Percentiles rank a stretch among this genome's conserved stretches.
These are phyloP conservation scores for Trissoscelio sp. DNA, from an alignment of 2,888 invertebrate species.

Conservation along the genomic window DNA sequence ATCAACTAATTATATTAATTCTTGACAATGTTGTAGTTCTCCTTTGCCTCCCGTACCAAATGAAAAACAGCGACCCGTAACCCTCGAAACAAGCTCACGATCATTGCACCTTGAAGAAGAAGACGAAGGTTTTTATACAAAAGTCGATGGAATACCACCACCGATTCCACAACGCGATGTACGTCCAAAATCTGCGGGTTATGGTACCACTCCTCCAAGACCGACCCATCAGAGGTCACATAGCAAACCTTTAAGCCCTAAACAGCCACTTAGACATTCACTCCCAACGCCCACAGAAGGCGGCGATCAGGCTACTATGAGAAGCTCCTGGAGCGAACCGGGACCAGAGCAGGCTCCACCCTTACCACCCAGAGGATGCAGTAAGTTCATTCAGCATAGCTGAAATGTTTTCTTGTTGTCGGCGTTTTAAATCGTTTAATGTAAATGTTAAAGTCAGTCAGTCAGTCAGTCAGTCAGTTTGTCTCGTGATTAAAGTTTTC, in stretches of 20 bases:
- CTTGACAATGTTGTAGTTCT: conserved; percentile 86
- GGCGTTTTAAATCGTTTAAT: too few relatives aligned
- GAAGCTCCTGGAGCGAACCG: conserved; percentile 86
- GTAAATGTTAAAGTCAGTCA: too few relatives aligned
- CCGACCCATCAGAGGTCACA: conserved; percentile 83
- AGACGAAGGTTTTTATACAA: conserved; percentile 81
- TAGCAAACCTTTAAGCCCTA: conserved; percentile 85
- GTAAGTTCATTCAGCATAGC: conserved; percentile 81
- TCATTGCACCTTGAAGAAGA: conserved; percentile 80
- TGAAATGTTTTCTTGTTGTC: too few relatives aligned
- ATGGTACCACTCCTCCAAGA: conserved; percentile 82
- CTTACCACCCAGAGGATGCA: conserved; percentile 91
- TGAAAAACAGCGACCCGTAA: conserved; percentile 80
- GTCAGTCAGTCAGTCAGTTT: neutral
- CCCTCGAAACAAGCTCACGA: conserved; percentile 78
- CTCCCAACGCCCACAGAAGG: conserved; percentile 84
- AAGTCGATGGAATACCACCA: conserved; percentile 83
- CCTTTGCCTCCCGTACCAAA: conserved; percentile 90
- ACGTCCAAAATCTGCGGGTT: conserved; percentile 86
- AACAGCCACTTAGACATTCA: conserved; percentile 84
- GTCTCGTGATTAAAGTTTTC: conserved; percentile 33
- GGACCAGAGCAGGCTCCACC: conserved; percentile 88
- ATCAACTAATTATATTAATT: neutral
- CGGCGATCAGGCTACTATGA: conserved; percentile 82
- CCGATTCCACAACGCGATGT: conserved; percentile 86